These are phyloP conservation scores for Barnardius zonarius DNA, from an alignment of 2,113 vertebrate genomes.

Conservation along the genomic window DNA sequence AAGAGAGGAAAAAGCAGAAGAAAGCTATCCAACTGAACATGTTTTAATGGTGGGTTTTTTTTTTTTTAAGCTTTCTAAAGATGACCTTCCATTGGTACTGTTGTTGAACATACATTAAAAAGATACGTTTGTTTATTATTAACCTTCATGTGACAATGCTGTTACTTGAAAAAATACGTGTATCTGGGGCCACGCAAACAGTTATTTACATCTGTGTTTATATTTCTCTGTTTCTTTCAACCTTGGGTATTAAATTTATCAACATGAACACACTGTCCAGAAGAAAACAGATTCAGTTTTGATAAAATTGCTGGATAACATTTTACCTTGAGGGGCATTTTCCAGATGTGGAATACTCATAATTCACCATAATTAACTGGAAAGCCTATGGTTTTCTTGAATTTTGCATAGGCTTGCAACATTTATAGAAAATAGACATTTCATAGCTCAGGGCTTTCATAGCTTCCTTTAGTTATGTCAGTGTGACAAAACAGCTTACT, in stretches of 20 bases:
- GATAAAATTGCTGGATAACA: background rate
- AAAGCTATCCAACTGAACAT: background rate
- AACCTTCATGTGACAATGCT: background rate
- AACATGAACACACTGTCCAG: background rate
- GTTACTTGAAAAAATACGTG: background rate
- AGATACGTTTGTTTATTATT: background rate
- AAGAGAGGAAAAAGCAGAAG: background rate
- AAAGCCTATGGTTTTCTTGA: slow-evolving; percentile 25
- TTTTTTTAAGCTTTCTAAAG: background rate
- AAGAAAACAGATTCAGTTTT: background rate
- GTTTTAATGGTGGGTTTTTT: background rate
- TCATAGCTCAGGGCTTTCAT: background rate
- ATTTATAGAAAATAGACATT: background rate
- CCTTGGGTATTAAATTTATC: background rate
- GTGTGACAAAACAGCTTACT: slow-evolving; percentile 23
- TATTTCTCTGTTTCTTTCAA: background rate
- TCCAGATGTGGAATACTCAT: background rate
- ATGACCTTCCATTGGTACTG: background rate
- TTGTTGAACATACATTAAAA: background rate
- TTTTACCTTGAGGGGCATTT: background rate
- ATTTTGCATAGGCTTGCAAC: slow-evolving; percentile 31
- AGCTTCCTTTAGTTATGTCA: slow-evolving; percentile 49
- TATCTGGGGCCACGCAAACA: background rate
- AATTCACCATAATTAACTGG: background rate
- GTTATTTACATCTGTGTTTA: background rate